A percentile compares a stretch with the other conserved stretches of the same genome.
phyloP scores from a whole-genome alignment of 2,888 invertebrate species.

The Cataglyphis altisquamis region DNA sequence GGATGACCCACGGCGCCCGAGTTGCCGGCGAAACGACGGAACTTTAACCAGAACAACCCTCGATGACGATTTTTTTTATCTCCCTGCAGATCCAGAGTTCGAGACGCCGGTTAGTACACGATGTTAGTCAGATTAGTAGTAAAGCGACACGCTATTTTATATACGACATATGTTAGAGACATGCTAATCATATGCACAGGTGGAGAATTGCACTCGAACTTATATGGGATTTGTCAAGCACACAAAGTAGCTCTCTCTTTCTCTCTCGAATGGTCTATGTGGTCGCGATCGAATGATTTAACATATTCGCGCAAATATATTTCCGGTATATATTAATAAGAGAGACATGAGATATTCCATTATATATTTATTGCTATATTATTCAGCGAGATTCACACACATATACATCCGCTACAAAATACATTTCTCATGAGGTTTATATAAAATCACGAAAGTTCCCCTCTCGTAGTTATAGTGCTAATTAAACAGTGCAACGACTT shows the following conservation, averaged over 20 bases:
- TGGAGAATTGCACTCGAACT: conserved; percentile 41
- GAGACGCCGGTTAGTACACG: conserved; percentile 45
- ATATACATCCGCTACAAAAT: conserved; percentile 39
- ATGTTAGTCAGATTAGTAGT: conserved; percentile 63
- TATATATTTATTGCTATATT: conserved; percentile 40
- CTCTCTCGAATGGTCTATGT: neutral
- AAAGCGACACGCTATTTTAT: conserved; percentile 44
- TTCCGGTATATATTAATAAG: conserved; percentile 27
- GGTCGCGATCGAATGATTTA: neutral
- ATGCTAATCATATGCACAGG: conserved; percentile 49
- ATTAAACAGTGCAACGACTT: conserved; percentile 35
- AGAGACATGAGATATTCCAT: conserved; percentile 48
- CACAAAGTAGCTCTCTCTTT: conserved; percentile 26
- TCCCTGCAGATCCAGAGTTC: conserved; percentile 73
- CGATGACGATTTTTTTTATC: conserved; percentile 86
- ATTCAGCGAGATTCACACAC: conserved; percentile 36
- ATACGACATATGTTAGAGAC: conserved; percentile 42
- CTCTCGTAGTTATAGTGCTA: conserved; percentile 42
- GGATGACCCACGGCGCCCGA: conserved; percentile 84
- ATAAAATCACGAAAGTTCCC: conserved; percentile 53
- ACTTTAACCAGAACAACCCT: conserved; percentile 91
- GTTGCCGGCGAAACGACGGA: conserved; percentile 87
- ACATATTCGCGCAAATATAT: conserved; percentile 10
- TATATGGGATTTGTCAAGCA: conserved; percentile 41
- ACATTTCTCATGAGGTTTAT: conserved; percentile 35